Conservation (phyloP, 2,113 vertebrate genomes). For the Circaetus gallicus region DNA sequence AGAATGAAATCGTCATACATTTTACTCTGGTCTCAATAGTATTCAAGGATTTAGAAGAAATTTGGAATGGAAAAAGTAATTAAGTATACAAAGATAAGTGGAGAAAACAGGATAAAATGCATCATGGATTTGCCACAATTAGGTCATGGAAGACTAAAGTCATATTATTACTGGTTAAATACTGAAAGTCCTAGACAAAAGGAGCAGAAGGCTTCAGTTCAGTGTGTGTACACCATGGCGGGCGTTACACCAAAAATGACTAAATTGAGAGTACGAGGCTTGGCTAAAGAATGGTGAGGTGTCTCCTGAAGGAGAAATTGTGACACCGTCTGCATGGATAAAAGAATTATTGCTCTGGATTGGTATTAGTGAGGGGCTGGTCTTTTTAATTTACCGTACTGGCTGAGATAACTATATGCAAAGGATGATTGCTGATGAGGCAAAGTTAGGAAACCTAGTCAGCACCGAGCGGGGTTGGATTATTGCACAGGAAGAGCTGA, state of each 20-base stretch:
- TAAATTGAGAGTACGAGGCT: neutral
- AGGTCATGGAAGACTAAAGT: conserved; percentile 15
- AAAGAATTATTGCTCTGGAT: neutral
- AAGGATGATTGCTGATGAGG: neutral
- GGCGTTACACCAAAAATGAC: fast-evolving
- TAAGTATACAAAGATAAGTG: conserved; percentile 3
- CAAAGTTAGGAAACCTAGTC: neutral
- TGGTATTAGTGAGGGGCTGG: neutral
- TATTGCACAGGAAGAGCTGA: conserved; percentile 19
- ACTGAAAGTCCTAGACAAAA: neutral
- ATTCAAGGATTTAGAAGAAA: neutral
- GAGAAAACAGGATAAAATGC: conserved; percentile 35
- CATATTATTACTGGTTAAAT: neutral
- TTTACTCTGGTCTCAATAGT: neutral
- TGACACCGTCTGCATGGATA: neutral
- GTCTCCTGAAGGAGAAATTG: neutral
- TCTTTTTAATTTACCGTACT: neutral
- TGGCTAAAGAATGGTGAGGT: neutral
- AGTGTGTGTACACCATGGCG: neutral
- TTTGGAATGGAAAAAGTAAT: neutral
- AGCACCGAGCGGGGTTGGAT: neutral
- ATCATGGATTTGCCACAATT: conserved; percentile 14
- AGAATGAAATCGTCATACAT: neutral
- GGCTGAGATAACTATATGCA: neutral
- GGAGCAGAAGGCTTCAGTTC: neutral